These are phyloP conservation scores for Tenthredo distinguenda DNA, from an alignment of 2,888 invertebrate species.

Conservation along the genomic window DNA sequence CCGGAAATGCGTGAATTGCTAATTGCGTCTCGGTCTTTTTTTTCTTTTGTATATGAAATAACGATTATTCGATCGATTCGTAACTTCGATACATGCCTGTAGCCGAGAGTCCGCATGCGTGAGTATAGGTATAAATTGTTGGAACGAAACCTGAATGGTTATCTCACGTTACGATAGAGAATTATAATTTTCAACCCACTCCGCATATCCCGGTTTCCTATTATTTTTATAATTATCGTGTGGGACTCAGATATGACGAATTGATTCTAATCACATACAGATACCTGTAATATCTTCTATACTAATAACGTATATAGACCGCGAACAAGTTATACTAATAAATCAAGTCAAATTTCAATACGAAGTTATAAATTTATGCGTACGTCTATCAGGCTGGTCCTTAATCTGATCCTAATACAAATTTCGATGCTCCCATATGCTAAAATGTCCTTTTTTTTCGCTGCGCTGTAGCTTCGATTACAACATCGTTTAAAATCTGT, in stretches of 20 bases:
- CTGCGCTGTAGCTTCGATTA: too few relatives aligned
- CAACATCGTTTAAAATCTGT: too few relatives aligned
- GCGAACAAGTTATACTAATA: slow-evolving; percentile 23
- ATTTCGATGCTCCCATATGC: too few relatives aligned
- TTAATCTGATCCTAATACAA: too few relatives aligned
- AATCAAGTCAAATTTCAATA: slow-evolving; percentile 37
- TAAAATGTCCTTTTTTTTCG: too few relatives aligned
- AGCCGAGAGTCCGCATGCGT: neutral
- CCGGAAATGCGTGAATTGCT: slow-evolving; percentile 45
- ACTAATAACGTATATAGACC: slow-evolving; percentile 19
- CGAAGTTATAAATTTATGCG: neutral
- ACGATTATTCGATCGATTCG: neutral
- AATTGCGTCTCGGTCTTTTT: neutral
- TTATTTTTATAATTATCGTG: slow-evolving; percentile 43
- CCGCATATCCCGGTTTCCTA: neutral
- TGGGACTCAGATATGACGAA: slow-evolving; percentile 43
- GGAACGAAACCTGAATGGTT: neutral
- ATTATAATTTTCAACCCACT: slow-evolving; percentile 35
- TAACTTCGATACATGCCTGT: neutral
- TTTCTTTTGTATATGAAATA: neutral
- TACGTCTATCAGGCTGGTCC: neutral
- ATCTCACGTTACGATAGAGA: neutral
- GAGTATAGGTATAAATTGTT: neutral
- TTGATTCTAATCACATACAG: slow-evolving; percentile 21
- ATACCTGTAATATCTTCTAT: neutral